Evolutionary conservation across 1,140 invertebrate genomes (phyloP), one percentile per base, ranked within the genome.

Genomic region (Sipha flava): DNA sequence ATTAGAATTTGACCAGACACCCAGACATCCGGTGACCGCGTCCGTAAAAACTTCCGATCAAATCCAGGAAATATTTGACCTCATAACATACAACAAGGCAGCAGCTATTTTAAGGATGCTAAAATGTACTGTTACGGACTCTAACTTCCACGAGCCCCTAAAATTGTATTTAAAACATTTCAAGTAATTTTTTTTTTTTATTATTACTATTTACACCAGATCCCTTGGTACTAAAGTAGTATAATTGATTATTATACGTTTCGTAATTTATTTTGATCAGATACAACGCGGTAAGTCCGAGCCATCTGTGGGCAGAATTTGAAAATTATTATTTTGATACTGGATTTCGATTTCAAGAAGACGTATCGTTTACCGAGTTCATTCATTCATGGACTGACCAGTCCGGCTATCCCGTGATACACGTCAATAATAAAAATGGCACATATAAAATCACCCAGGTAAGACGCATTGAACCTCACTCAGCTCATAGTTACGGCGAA

Each of bases 31-130:
- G 12, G 21, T 95, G n/a, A 94, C 98, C 81, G 95, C 93, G 0
- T 89, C 95, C 9, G 93, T 97, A 0, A 90, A 91, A 1, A 91
- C 95, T 86, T 94, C 95, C 0, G 92, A 94, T 83, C 95, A 98
- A 86, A 96, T 98, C 10, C 92, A 91, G 81, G 93, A 97, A 85
- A 95, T 97, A 77, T 98, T 98, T 85, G 95, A 98, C 85, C 87
- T 89, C 62, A 98, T 98, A 81, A 96, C 95, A 0, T 98, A 98
- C 84, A 90, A 87, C 47, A 97, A 97, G 91, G 94, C 95, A 37
- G 79, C 66, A n/a, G 66, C 79, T n/a, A 26, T 80, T 47, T 72
- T 80, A 21, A 80, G 79, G 18, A 80, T 80, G 79, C 37, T 80
- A 6, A 31, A 23, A 31, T n/a, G 16, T 37, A 21, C 29, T 14